Evolutionary conservation across 2,888 invertebrate genomes (phyloP).

Genomic region (Papilio demoleus): DNA sequence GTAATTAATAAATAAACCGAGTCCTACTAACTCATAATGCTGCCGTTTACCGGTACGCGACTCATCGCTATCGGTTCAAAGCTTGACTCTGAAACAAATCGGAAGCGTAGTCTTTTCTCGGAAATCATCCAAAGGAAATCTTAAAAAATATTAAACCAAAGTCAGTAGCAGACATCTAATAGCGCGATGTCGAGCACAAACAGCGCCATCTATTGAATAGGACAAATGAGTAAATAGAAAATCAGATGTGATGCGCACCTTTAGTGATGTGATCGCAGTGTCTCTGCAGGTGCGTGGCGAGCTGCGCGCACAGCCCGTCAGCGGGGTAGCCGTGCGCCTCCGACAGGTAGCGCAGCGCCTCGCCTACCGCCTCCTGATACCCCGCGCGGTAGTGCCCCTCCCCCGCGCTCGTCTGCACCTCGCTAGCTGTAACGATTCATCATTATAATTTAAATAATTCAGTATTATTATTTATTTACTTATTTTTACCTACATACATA

Average conservation of each 20-base stretch:
- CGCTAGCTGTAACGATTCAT: constrained; percentile 64
- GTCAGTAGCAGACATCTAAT: not conserved
- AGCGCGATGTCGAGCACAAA: not conserved
- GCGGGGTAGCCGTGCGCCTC: constrained; percentile 92
- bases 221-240: not conserved
- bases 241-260: constrained; percentile 56
- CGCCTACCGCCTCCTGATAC: constrained; percentile 95
- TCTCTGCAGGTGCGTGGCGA: constrained; percentile 92
- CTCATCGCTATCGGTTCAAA: constrained; percentile 6
- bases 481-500: no score
- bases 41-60: constrained; percentile 7
- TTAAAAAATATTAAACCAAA: not conserved
- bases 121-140: not conserved
- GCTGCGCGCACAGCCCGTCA: constrained; percentile 92
- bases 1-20: not conserved
- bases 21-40: not conserved
- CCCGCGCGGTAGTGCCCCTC: constrained; percentile 88
- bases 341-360: constrained; percentile 94
- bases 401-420: constrained; percentile 58
- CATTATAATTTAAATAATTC: not conserved
- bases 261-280: constrained; percentile 88
- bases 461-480: no score
- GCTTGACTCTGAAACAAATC: constrained; percentile 21
- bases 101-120: constrained; percentile 40
- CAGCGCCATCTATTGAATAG: constrained; percentile 13